These are phyloP conservation scores for Baryphthengus martii DNA, from an alignment of 2,113 vertebrate genomes.

Conservation along the genomic window DNA sequence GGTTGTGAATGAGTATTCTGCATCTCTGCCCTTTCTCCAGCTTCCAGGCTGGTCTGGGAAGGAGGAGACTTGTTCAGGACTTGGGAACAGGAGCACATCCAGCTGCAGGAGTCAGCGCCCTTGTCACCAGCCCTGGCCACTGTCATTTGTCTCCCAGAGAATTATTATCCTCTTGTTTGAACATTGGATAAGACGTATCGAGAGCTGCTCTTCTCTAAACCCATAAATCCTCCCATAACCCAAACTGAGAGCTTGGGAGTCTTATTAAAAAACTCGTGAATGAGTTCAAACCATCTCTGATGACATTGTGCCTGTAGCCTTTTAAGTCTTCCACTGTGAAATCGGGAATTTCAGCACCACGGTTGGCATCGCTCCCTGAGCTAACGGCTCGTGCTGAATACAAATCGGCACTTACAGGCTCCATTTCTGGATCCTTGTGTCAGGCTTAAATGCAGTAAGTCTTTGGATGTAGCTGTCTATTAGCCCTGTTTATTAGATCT, in stretches of 20 bases:
- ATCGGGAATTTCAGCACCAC: rapidly evolving
- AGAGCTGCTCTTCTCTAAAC: not conserved
- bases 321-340: not conserved
- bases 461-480: not conserved
- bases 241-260: not conserved
- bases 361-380: not conserved
- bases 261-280: not conserved
- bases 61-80: not conserved
- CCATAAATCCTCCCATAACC: not conserved
- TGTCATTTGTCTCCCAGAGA: not conserved
- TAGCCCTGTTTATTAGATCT: not conserved
- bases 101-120: not conserved
- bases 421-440: not conserved
- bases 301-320: not conserved
- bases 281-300: not conserved
- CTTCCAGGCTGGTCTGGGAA: not conserved
- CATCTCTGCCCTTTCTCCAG: not conserved
- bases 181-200: not conserved
- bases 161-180: not conserved
- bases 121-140: not conserved
- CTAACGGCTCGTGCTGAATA: not conserved
- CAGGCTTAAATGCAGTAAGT: not conserved
- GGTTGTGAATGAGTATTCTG: not conserved
- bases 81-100: rapidly evolving
- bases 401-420: not conserved